Percentiles rank a stretch among this genome's conserved stretches.
These are phyloP conservation scores for Andrena hattorfiana DNA, from an alignment of 2,888 invertebrate genomes.

Conservation along the genomic window DNA sequence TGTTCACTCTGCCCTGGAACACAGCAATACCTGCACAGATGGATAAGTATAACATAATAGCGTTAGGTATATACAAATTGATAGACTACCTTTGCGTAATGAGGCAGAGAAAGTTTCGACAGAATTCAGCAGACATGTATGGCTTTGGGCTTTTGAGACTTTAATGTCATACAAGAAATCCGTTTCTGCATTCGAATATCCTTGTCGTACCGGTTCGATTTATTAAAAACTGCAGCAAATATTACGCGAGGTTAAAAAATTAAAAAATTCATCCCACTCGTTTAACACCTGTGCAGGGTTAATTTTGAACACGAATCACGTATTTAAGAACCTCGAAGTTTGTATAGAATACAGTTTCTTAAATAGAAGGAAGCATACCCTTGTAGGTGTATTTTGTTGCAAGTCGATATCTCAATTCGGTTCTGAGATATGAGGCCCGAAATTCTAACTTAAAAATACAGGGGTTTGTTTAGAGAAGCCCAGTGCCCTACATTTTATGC, in stretches of 20 bases:
- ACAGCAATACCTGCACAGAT: too few species aligned
- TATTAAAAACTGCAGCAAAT: constrained; percentile 23
- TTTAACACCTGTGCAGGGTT: too few species aligned
- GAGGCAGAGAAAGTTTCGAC: constrained; percentile 63
- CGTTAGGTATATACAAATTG: background rate
- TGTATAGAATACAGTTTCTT: background rate
- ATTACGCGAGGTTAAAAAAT: too few species aligned
- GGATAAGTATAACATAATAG: background rate
- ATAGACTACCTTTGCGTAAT: constrained; percentile 63
- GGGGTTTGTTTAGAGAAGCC: too few species aligned
- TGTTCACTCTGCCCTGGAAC: too few species aligned
- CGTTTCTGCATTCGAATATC: constrained; percentile 2
- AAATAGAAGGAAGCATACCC: background rate
- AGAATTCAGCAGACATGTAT: constrained; percentile 48
- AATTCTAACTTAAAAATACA: background rate
- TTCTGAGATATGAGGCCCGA: background rate
- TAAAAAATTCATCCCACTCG: too few species aligned
- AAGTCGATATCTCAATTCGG: background rate
- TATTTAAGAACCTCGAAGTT: too few species aligned
- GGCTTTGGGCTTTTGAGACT: constrained; percentile 41
- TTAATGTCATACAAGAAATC: constrained; percentile 35
- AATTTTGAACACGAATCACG: too few species aligned
- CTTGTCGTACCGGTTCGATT: constrained; percentile 41
- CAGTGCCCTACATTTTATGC: background rate
- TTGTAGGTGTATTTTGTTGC: background rate